A percentile compares a stretch with the other conserved stretches of the same genome.
phyloP scores from a whole-genome alignment of 2,888 invertebrate species.

The Molanna angustata region DNA sequence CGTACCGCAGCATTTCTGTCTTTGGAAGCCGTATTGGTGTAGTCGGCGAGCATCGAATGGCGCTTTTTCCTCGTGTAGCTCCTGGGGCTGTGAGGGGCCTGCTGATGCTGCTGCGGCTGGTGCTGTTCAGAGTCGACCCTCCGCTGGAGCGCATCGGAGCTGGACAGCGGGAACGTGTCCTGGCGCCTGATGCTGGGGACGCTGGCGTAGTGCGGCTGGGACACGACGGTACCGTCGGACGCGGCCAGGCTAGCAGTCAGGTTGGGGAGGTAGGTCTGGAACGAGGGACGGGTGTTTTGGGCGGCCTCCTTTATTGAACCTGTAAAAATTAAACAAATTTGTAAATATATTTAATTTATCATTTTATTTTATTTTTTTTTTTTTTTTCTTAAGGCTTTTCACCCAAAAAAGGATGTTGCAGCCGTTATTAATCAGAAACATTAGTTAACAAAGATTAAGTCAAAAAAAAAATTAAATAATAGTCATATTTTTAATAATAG shows the following conservation, averaged over 20 bases:
- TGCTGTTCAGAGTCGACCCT: conserved; percentile 48
- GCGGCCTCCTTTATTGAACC: conserved; percentile 71
- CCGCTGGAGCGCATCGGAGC: neutral
- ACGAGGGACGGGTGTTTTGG: conserved; percentile 56
- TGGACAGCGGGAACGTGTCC: conserved; percentile 25
- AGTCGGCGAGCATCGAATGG: conserved; percentile 51
- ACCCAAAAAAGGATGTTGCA: no score
- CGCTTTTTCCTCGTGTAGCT: conserved; percentile 43
- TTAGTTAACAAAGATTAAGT: no score
- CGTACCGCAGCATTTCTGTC: conserved; percentile 33
- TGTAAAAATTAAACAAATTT: conserved; percentile 23
- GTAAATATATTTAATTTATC: no score
- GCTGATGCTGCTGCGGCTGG: conserved; percentile 41
- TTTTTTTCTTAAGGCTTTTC: no score
- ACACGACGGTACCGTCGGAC: conserved; percentile 2
- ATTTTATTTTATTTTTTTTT: no score
- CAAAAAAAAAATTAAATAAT: no score
- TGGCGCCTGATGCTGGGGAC: conserved; percentile 18
- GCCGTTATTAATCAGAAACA: no score
- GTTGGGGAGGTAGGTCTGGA: conserved; percentile 52
- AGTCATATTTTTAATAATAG: no score
- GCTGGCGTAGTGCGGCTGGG: conserved; percentile 1
- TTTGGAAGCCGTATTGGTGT: conserved; percentile 35
- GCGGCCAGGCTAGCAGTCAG: conserved; percentile 36
- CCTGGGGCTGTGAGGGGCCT: conserved; percentile 42